phyloP scores from a whole-genome alignment of 2,113 vertebrate genomes.

The Verasper variegatus region DNA sequence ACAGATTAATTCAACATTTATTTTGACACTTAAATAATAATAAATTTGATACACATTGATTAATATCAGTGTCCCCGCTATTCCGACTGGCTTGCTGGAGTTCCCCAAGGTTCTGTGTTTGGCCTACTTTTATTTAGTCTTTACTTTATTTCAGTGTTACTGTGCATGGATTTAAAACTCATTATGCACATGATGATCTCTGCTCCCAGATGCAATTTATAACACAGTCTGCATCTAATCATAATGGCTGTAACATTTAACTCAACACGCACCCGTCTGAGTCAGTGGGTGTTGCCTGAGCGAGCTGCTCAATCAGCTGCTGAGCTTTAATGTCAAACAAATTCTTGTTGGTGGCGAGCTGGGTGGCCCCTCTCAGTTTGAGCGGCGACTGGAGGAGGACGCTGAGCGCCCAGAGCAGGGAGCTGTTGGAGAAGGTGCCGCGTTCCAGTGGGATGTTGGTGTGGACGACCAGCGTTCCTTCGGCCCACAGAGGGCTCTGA shows the following conservation, averaged over 20 bases:
- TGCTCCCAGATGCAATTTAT: too few relatives aligned
- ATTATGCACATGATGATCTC: neutral
- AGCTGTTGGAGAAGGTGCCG: slow-evolving; percentile 66
- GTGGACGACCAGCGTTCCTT: slow-evolving; percentile 82
- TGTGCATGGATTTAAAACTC: accelerated
- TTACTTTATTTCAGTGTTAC: neutral
- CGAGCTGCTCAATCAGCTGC: slow-evolving; percentile 69
- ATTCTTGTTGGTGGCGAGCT: slow-evolving; percentile 59
- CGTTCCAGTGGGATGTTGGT: slow-evolving; percentile 66
- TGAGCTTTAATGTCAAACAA: slow-evolving; percentile 65
- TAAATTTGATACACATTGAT: too few relatives aligned
- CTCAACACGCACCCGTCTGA: slow-evolving; percentile 70
- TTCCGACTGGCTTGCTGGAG: neutral
- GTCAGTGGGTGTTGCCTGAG: slow-evolving; percentile 44
- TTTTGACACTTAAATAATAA: too few relatives aligned
- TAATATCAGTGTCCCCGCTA: too few relatives aligned
- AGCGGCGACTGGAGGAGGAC: slow-evolving; percentile 83
- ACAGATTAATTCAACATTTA: too few relatives aligned
- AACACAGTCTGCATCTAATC: too few relatives aligned
- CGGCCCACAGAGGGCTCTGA: slow-evolving; percentile 71
- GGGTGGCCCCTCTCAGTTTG: slow-evolving; percentile 75
- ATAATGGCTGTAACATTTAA: neutral
- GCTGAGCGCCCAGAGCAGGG: slow-evolving; percentile 84
- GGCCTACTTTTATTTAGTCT: slow-evolving; percentile 1
- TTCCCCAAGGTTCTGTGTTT: neutral